phyloP scores from a whole-genome alignment of 2,888 invertebrate genomes.

The Nemoura dubitans region DNA sequence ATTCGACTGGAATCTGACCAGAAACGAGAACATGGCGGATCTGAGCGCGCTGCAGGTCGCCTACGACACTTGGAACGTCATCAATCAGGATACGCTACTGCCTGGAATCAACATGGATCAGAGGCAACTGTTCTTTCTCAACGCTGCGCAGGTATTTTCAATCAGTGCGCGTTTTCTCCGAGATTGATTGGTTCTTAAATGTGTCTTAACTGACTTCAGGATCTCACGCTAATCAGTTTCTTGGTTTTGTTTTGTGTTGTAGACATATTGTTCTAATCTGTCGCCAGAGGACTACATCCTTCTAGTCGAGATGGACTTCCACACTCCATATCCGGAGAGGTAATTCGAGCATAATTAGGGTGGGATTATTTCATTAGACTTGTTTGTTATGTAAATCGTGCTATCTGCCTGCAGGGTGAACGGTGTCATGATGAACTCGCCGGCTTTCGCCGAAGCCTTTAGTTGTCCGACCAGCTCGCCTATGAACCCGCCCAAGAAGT shows the following conservation, averaged over 20 bases:
- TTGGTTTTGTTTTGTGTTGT: slow-evolving; percentile 27
- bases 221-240: neutral
- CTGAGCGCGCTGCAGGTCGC: slow-evolving; percentile 63
- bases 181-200: neutral
- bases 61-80: slow-evolving; percentile 61
- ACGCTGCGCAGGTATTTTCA: slow-evolving; percentile 61
- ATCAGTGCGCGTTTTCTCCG: neutral
- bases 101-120: slow-evolving; percentile 61
- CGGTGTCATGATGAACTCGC: slow-evolving; percentile 65
- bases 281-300: slow-evolving; percentile 64
- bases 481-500: slow-evolving; percentile 63
- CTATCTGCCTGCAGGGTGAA: slow-evolving; percentile 58
- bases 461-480: slow-evolving; percentile 60
- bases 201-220: neutral
- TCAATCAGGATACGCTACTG: slow-evolving; percentile 58
- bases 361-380: neutral
- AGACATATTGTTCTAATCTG: slow-evolving; percentile 64
- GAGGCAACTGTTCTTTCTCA: slow-evolving; percentile 64
- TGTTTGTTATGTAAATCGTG: neutral
- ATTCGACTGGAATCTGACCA: slow-evolving; percentile 65
- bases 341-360: slow-evolving; percentile 51
- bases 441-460: slow-evolving; percentile 62
- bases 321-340: slow-evolving; percentile 65
- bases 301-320: slow-evolving; percentile 64
- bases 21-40: slow-evolving; percentile 65